phyloP scores from a whole-genome alignment of 2,797 vertebrate species.

The Acanthurus leucopareius region DNA sequence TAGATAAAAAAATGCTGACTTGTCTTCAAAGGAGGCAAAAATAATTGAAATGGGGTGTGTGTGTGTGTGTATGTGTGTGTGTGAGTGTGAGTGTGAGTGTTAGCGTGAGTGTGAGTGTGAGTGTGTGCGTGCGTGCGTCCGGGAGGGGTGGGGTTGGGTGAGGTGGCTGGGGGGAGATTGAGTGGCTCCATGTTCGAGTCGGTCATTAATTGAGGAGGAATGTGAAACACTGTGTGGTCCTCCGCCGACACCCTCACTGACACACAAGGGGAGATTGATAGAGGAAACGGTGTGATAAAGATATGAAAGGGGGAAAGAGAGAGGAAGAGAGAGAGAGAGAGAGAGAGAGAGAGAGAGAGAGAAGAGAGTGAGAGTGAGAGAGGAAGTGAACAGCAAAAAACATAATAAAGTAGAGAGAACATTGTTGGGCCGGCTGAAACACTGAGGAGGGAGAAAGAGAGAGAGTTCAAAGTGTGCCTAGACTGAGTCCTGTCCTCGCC shows the following conservation, averaged over 20 bases:
- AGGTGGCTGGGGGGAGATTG: slow-evolving; percentile 68
- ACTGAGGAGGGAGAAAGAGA: slow-evolving; percentile 52
- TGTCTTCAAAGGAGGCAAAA: slow-evolving; percentile 86
- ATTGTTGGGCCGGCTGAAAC: slow-evolving; percentile 68
- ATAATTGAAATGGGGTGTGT: slow-evolving; percentile 83
- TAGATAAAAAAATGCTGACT: slow-evolving; percentile 86
- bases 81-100: neutral
- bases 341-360: slow-evolving; percentile 43
- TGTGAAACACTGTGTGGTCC: slow-evolving; percentile 84
- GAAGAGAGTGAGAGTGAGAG: slow-evolving; percentile 44
- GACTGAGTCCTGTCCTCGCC: slow-evolving; percentile 94
- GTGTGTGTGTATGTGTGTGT: slow-evolving; percentile 34
- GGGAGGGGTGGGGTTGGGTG: slow-evolving; percentile 36
- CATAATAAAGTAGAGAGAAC: slow-evolving; percentile 79
- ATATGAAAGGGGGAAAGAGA: slow-evolving; percentile 74
- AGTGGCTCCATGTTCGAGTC: slow-evolving; percentile 82
- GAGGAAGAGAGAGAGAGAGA: slow-evolving; percentile 28
- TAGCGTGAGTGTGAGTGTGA: neutral
- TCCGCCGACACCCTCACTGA: slow-evolving; percentile 76
- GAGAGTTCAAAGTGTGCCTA: slow-evolving; percentile 87
- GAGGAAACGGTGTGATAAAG: slow-evolving; percentile 81
- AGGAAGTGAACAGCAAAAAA: slow-evolving; percentile 69
- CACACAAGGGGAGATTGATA: slow-evolving; percentile 81
- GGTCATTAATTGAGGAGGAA: slow-evolving; percentile 86
- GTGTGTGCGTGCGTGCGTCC: slow-evolving; percentile 17